Conservation (phyloP, 2,888 invertebrate species). For the Lathronympha strigana region DNA sequence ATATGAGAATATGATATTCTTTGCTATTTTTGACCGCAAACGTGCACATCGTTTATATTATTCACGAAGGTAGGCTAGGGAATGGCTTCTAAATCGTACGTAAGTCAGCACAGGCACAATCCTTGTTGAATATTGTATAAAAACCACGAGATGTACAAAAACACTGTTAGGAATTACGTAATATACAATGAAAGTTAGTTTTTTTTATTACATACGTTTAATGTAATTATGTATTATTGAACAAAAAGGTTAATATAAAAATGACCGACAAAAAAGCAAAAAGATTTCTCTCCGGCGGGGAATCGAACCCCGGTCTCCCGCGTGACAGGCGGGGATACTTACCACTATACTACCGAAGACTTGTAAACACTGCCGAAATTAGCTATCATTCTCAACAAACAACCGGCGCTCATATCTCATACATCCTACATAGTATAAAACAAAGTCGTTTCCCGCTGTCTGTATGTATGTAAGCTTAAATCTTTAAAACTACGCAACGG, state of each 20-base stretch:
- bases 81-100: background rate
- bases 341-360: slow-evolving; percentile 85
- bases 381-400: background rate
- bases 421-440: background rate
- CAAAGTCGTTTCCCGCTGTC: background rate
- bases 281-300: slow-evolving; percentile 75
- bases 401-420: background rate
- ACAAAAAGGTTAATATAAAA: background rate
- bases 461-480: no score
- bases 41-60: slow-evolving; percentile 9
- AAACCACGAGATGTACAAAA: background rate
- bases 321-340: slow-evolving; percentile 85
- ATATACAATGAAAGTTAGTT: no score
- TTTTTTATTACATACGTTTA: no score
- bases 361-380: slow-evolving; percentile 30
- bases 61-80: background rate
- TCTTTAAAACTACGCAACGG: no score
- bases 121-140: slow-evolving; percentile 13
- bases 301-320: slow-evolving; percentile 85
- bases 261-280: background rate
- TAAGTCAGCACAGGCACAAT: background rate
- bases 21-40: background rate
- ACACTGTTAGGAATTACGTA: background rate
- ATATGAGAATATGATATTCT: background rate
- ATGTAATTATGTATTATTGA: no score